Conservation (phyloP, 2,888 invertebrate species). For the Mamestra brassicae region DNA sequence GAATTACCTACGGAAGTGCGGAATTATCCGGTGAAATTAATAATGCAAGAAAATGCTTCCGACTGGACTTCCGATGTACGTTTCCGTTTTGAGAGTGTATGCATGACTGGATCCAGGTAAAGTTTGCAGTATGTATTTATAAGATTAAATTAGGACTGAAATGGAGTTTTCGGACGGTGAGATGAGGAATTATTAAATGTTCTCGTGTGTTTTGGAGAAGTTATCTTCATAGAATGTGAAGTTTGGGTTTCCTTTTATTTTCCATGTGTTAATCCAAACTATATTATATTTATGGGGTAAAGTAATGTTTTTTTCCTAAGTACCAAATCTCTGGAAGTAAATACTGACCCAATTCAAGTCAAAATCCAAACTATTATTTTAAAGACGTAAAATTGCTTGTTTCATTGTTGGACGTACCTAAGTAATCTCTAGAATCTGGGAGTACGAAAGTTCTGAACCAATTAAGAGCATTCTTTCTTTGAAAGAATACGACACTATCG, state of each 20-base stretch:
- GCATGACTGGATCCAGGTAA: slow-evolving; percentile 33
- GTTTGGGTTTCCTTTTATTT: not conserved
- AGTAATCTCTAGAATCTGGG: no score
- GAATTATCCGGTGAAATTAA: slow-evolving; percentile 57
- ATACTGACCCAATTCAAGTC: not conserved
- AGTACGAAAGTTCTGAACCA: no score
- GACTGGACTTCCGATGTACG: slow-evolving; percentile 42
- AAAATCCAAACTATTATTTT: not conserved
- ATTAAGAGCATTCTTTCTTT: no score
- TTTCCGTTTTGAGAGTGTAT: slow-evolving; percentile 47
- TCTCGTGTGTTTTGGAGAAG: not conserved
- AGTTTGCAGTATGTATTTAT: slow-evolving; percentile 30
- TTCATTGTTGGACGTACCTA: no score
- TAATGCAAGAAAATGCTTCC: slow-evolving; percentile 61
- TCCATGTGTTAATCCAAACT: not conserved
- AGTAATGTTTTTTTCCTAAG: no score
- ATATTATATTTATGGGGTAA: no score
- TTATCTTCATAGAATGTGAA: not conserved
- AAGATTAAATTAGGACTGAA: slow-evolving; percentile 14
- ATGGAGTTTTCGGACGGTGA: slow-evolving; percentile 4
- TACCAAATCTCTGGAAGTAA: no score
- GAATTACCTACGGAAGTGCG: slow-evolving; percentile 37
- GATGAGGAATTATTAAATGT: slow-evolving; percentile 23
- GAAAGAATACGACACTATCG: no score
- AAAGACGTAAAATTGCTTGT: no score